Evolutionary conservation across 2,113 vertebrate species (phyloP), one percentile per base, ranked within the genome.

Genomic region (Chionodraco myersi): DNA sequence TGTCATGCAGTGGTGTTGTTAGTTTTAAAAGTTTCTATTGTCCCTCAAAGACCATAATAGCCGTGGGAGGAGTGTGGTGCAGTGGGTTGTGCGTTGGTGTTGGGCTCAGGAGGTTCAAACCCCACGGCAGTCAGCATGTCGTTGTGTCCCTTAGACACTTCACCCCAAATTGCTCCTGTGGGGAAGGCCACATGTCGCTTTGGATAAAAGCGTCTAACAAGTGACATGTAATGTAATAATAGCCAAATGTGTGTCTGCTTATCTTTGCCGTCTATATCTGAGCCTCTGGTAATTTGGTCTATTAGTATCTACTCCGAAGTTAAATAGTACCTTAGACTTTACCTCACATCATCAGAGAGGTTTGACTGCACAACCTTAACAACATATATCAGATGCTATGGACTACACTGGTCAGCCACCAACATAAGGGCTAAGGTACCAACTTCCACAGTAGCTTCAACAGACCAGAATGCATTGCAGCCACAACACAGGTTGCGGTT

Each of bases 401-500:
- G 56, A n/a, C 56, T 23, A 1, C 12, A 3, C 2, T 52, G 30
- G 47, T 72, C 56, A 60, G 36, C 36, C 36, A 7, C 36, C 36
- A 41, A 6, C 5, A 71, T 71, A 51, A 51, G 59, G 77, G 9
- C 18, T 8, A 13, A 56, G 44, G 57, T 30, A 76, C 45, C 6
- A 13, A 23, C 30, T 53, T 64, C 52, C 60, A 70, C 72, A 44
- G 72, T 58, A 66, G 70, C 66, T 52, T 65, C 49, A 13, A 61
- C 57, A 64, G 62, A 76, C 44, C 69, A 57, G 48, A 77, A 72
- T 66, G 72, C 64, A 49, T 9, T 63, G 54, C 77, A 82, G 60
- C 67, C 68, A 61, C 51, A 70, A 62, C 11, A 78, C 74, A 83
- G 66, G 57, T 53, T 84, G 82, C 41, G 26, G 82, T 77, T 76